Conservation (phyloP, 2,888 invertebrate species). For the Ochropleura leucogaster region DNA sequence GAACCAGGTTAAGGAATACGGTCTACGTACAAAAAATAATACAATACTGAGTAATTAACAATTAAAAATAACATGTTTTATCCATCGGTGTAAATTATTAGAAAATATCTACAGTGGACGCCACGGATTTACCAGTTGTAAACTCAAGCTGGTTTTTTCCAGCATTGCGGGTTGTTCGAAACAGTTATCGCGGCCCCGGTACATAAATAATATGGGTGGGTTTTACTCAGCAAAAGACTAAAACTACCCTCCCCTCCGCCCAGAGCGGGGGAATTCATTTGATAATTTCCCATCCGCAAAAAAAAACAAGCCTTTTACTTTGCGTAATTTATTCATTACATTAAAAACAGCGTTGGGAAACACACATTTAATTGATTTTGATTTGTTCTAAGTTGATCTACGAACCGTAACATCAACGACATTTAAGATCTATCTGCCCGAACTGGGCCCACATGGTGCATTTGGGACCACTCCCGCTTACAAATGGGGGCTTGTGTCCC, state of each 20-base stretch:
- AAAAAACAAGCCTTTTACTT: background rate
- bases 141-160: background rate
- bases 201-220: too few relatives aligned
- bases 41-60: background rate
- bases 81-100: too few relatives aligned
- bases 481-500: background rate
- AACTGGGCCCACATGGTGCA: background rate
- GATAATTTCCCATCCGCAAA: too few relatives aligned
- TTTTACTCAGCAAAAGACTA: too few relatives aligned
- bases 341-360: background rate
- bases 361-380: background rate
- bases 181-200: too few relatives aligned
- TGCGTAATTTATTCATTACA: background rate
- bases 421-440: background rate
- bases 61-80: too few relatives aligned
- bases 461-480: background rate
- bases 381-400: too few relatives aligned
- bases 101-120: too few relatives aligned
- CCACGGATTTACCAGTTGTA: background rate
- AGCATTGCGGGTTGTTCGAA: too few relatives aligned
- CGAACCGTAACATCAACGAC: background rate
- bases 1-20: background rate
- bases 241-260: too few relatives aligned
- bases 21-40: background rate
- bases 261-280: too few relatives aligned